Conservation (phyloP, 1,140 invertebrate genomes). For the Apis mellifera region Amel_HAv3.1 CM009931.2:18402001-18402500, state of each 20-base stretch:
- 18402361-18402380: conserved; percentile 90
- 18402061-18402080: conserved; percentile 88
- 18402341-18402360: conserved; percentile 87
- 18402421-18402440: conserved; percentile 84
- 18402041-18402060: conserved; percentile 89
- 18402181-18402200: conserved; percentile 89
- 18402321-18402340: conserved; percentile 90
- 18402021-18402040: conserved; percentile 93
- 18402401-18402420: conserved; percentile 84
- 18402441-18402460: conserved; percentile 81
- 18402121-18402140: conserved; percentile 90
- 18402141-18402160: conserved; percentile 89
- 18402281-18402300: conserved; percentile 86
- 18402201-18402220: conserved; percentile 86
- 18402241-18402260: conserved; percentile 85
- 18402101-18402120: conserved; percentile 88
- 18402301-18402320: conserved; percentile 89
- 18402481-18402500: conserved; percentile 79
- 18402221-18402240: conserved; percentile 86
- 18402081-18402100: conserved; percentile 90
- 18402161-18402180: conserved; percentile 89
- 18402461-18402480: conserved; percentile 83
- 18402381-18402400: conserved; percentile 90
- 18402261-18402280: conserved; percentile 84
- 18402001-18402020: conserved; percentile 90